Evolutionary conservation across 2,113 vertebrate species (phyloP).

Genomic region (Camelus dromedarius): DNA sequence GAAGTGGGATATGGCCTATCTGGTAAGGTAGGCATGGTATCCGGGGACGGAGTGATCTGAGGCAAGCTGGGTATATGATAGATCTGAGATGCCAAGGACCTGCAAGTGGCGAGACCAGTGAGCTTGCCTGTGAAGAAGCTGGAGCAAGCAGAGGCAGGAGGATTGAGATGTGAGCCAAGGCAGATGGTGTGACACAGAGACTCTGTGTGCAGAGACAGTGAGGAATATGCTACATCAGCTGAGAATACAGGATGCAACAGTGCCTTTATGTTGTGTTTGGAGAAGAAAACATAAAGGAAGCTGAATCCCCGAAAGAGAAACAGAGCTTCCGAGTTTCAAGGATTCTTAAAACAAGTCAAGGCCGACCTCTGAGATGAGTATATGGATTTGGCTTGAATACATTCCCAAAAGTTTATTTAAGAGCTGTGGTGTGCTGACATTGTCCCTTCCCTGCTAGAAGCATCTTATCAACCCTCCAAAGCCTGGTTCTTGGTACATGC

Average conservation of each 20-base stretch:
- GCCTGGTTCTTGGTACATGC: neutral
- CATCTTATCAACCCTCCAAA: neutral
- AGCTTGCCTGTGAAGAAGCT: neutral
- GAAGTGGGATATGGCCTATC: neutral
- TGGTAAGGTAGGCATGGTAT: neutral
- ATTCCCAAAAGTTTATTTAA: neutral
- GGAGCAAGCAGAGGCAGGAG: neutral
- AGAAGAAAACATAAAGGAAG: neutral
- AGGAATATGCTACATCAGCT: neutral
- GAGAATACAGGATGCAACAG: neutral
- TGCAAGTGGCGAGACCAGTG: neutral
- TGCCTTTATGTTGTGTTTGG: neutral
- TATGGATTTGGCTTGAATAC: neutral
- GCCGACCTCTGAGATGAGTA: neutral
- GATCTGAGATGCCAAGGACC: neutral
- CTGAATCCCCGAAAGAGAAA: neutral
- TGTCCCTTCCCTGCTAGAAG: neutral
- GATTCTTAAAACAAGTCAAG: neutral
- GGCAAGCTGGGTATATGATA: neutral
- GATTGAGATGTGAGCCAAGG: neutral
- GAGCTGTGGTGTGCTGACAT: neutral
- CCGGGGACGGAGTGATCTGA: neutral
- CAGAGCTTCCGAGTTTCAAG: neutral
- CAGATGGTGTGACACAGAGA: neutral
- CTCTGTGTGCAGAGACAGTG: neutral